Evolutionary conservation across 2,797 vertebrate species (phyloP).

Genomic region (Sparus aurata): DNA sequence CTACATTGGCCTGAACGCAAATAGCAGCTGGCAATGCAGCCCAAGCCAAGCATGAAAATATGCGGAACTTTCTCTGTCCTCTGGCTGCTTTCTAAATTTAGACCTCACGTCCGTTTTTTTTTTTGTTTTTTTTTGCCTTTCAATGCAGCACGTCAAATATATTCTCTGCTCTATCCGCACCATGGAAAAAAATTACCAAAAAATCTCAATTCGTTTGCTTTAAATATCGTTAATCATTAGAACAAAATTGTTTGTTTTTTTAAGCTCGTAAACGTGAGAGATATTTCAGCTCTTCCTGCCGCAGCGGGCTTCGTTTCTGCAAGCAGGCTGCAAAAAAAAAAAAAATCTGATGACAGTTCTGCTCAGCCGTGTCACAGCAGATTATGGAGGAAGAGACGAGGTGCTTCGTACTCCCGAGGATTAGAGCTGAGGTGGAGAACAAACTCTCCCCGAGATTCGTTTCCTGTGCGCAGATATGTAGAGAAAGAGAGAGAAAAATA

Average conservation of each 20-base stretch:
- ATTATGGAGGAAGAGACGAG: conserved; percentile 59
- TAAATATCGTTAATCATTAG: neutral
- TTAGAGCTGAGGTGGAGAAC: conserved; percentile 50
- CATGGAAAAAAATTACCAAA: no score
- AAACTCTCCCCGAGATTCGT: neutral
- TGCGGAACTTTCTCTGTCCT: conserved; percentile 77
- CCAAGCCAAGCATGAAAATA: conserved; percentile 79
- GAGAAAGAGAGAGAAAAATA: neutral
- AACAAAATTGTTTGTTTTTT: no score
- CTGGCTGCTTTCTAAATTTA: conserved; percentile 76
- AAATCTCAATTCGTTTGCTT: neutral
- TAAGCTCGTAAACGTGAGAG: neutral
- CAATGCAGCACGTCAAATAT: conserved; percentile 24
- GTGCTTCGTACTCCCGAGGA: conserved; percentile 55
- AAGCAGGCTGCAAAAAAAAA: conserved; percentile 30
- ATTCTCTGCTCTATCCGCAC: neutral
- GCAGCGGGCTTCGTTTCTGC: conserved; percentile 42
- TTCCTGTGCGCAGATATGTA: neutral
- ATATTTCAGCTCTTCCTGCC: conserved; percentile 9
- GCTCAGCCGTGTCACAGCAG: conserved; percentile 68
- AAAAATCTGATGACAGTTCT: conserved; percentile 56
- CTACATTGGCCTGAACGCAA: conserved; percentile 61
- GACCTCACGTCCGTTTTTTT: conserved; percentile 42
- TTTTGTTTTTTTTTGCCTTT: no score
- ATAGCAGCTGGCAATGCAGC: conserved; percentile 74